Conservation (phyloP, 2,797 vertebrate species). For the Ptychobarbus kaznakovi region DNA sequence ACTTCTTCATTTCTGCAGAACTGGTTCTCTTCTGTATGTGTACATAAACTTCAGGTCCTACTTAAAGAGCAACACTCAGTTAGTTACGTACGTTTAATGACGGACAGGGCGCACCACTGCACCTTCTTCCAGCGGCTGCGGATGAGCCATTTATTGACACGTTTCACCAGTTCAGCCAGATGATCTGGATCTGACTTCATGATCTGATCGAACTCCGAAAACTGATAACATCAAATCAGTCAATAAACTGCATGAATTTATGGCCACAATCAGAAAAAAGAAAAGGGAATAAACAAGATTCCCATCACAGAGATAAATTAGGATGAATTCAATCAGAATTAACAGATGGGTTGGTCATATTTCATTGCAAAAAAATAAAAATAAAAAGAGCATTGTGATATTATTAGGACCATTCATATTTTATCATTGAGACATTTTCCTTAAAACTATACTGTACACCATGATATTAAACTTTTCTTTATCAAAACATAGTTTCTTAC, state of each 20-base stretch:
- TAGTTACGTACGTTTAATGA: conserved; percentile 89
- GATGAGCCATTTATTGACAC: conserved; percentile 95
- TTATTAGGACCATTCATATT: too few relatives aligned
- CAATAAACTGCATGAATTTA: not conserved
- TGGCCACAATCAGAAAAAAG: not conserved
- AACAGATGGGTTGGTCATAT: not conserved
- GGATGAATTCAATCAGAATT: not conserved
- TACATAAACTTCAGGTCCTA: not conserved
- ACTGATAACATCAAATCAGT: conserved; percentile 72
- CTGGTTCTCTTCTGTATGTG: not conserved
- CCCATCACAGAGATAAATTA: not conserved
- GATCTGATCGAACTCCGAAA: conserved; percentile 97
- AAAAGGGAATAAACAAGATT: not conserved
- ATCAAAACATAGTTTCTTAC: not conserved
- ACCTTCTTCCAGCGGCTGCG: conserved; percentile 98
- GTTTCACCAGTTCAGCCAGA: conserved; percentile 91
- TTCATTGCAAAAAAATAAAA: not conserved
- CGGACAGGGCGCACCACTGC: conserved; percentile 92
- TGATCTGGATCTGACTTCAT: conserved; percentile 99
- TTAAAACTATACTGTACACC: too few relatives aligned
- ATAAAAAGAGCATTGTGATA: not conserved
- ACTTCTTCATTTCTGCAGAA: not conserved
- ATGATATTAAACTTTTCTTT: not conserved
- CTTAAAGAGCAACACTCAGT: not conserved
- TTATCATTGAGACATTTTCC: too few relatives aligned